These are phyloP conservation scores for Spodoptera exigua DNA, from an alignment of 2,888 invertebrate genomes.

Conservation along the genomic window DNA sequence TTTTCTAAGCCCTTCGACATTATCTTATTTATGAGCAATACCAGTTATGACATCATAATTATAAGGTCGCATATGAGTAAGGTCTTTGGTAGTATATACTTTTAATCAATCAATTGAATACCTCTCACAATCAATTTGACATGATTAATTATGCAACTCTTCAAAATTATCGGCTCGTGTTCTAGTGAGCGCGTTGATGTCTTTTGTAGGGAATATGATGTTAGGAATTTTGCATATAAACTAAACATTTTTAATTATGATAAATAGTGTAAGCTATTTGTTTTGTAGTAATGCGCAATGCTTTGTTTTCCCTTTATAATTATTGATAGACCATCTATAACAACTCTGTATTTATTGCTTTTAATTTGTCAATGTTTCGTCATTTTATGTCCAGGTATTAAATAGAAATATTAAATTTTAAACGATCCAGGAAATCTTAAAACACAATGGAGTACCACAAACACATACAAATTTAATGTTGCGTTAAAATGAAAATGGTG, in stretches of 20 bases:
- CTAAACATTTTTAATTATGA: no score
- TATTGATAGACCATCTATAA: no score
- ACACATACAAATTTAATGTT: background rate
- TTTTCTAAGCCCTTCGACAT: no score
- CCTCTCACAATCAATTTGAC: constrained; percentile 27
- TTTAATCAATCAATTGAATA: constrained; percentile 33
- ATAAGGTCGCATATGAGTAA: constrained; percentile 1
- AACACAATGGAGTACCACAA: constrained; percentile 14
- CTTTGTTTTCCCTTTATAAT: no score
- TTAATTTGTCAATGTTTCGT: no score
- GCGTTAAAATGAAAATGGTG: constrained; percentile 15
- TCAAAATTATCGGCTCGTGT: background rate
- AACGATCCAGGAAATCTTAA: constrained; percentile 16
- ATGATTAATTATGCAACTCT: constrained; percentile 24
- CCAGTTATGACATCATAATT: constrained; percentile 18
- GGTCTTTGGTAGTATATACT: constrained; percentile 7
- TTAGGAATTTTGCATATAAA: constrained; percentile 2
- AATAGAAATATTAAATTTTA: background rate
- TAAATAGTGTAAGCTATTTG: no score
- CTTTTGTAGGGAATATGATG: constrained; percentile 28
- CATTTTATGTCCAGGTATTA: background rate
- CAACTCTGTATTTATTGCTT: no score
- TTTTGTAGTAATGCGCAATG: no score
- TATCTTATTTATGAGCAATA: constrained; percentile 2
- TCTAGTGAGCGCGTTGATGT: constrained; percentile 41